phyloP scores from a whole-genome alignment of 2,797 vertebrate species.

The Microctenopoma lineatum region DNA sequence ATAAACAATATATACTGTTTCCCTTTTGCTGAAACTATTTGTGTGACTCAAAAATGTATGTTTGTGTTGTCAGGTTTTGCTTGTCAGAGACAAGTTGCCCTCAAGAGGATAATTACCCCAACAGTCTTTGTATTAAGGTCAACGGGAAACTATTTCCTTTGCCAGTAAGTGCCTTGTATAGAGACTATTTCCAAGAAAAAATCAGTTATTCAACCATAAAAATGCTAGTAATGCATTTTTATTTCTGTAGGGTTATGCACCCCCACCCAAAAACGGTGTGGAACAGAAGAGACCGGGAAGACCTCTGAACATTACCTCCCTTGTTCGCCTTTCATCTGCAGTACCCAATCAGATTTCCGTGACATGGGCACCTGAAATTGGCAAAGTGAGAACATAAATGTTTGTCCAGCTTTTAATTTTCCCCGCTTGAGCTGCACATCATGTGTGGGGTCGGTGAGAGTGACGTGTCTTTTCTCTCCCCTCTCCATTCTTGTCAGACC shows the following conservation, averaged over 20 bases:
- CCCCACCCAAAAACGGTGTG: slow-evolving; percentile 95
- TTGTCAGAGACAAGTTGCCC: slow-evolving; percentile 97
- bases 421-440: background rate
- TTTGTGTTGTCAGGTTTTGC: slow-evolving; percentile 87
- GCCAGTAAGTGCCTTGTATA: slow-evolving; percentile 87
- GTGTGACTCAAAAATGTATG: background rate
- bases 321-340: slow-evolving; percentile 93
- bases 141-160: slow-evolving; percentile 97
- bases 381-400: slow-evolving; percentile 85
- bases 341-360: slow-evolving; percentile 98
- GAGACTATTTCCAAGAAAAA: background rate
- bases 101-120: slow-evolving; percentile 98
- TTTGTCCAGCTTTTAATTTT: background rate
- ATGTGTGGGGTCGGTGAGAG: background rate
- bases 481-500: slow-evolving; percentile 80
- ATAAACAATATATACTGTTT: background rate
- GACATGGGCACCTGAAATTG: slow-evolving; percentile 97
- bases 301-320: slow-evolving; percentile 95
- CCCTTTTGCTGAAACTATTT: background rate
- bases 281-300: slow-evolving; percentile 96
- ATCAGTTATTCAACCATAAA: background rate
- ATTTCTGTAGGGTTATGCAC: slow-evolving; percentile 88
- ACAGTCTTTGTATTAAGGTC: slow-evolving; percentile 97
- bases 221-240: background rate
- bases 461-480: background rate